Evolutionary conservation across 2,797 vertebrate species (phyloP).

Genomic region (Enteromius mattozi): DNA sequence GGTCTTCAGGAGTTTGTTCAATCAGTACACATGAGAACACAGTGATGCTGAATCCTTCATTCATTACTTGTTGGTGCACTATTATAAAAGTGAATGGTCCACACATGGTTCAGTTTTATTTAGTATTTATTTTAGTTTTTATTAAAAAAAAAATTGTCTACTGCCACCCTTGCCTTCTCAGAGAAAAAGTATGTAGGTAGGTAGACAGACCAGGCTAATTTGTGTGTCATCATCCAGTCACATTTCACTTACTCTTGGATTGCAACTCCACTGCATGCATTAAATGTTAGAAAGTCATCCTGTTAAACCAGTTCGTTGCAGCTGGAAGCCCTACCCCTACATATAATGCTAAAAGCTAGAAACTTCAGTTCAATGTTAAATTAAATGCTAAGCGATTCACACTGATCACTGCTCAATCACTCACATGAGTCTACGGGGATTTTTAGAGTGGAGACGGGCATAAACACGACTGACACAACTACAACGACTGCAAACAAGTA

Average conservation of each 20-base stretch:
- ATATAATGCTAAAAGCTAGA: conserved; percentile 1
- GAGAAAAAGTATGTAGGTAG: not conserved
- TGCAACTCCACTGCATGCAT: not conserved
- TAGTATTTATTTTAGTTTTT: not conserved
- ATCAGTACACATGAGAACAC: not conserved
- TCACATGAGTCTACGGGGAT: not conserved
- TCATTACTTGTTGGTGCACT: not conserved
- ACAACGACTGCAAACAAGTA: conserved; percentile 14
- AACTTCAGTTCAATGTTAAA: not conserved
- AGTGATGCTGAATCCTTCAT: not conserved
- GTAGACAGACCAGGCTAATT: not conserved
- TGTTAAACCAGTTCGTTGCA: conserved; percentile 29
- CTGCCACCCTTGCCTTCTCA: not conserved
- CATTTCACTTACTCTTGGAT: not conserved
- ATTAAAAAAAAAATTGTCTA: not conserved
- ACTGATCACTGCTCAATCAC: not conserved
- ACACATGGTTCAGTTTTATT: not conserved
- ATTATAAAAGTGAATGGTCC: not conserved
- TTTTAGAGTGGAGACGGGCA: not conserved
- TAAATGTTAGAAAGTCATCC: not conserved
- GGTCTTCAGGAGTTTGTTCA: not conserved
- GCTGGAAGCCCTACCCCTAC: not conserved
- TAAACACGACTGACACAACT: not conserved
- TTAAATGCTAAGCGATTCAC: not conserved
- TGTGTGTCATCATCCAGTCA: not conserved